Conservation (phyloP, 2,113 vertebrate species). For the Hymenochirus boettgeri region DNA sequence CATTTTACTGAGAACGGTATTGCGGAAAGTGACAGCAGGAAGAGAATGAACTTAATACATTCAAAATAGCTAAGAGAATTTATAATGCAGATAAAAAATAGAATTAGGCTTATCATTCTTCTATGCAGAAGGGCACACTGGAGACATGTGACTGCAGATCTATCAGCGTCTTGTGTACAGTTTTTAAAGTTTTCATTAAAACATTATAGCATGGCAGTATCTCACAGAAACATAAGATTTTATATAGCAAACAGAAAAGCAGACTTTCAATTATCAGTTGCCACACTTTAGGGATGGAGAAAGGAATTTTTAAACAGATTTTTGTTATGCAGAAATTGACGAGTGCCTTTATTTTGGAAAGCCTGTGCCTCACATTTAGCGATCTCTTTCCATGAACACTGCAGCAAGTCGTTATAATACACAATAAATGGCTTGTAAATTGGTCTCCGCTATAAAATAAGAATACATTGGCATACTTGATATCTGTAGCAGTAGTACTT, state of each 20-base stretch:
- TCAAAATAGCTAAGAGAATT: conserved; percentile 40
- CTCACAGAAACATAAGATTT: conserved; percentile 36
- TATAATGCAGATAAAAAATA: conserved; percentile 39
- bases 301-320: conserved; percentile 31
- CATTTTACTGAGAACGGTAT: not conserved
- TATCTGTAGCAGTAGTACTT: conserved; percentile 12
- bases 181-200: conserved; percentile 39
- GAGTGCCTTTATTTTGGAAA: conserved; percentile 8
- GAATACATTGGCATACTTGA: conserved; percentile 31
- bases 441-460: conserved; percentile 15
- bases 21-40: conserved; percentile 21
- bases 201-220: conserved; percentile 42
- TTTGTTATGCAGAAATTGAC: conserved; percentile 31
- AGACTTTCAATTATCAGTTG: conserved; percentile 35
- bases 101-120: conserved; percentile 31
- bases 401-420: conserved; percentile 26
- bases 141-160: conserved; percentile 16
- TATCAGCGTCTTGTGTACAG: conserved; percentile 38
- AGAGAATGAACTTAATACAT: conserved; percentile 41
- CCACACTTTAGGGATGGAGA: conserved; percentile 25
- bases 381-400: conserved; percentile 12
- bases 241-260: conserved; percentile 37
- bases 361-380: conserved; percentile 20
- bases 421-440: conserved; percentile 14
- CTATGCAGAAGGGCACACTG: conserved; percentile 25